Base-by-base conservation (phyloP, 23 tunicate species). In the Styela clava region DNA sequence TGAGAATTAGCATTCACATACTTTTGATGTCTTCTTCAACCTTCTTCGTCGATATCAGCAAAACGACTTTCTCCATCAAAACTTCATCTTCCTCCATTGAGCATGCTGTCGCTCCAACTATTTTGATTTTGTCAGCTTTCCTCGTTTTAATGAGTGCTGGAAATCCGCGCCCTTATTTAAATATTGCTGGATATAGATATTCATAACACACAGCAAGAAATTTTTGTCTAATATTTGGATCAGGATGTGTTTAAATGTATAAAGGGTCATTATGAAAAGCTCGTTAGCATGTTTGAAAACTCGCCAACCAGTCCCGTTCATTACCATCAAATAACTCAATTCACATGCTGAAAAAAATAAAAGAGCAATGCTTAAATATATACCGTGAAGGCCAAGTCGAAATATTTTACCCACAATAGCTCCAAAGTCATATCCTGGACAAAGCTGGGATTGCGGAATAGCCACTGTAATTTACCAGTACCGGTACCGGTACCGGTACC, bases 211-310 rank as follows among this genome's bases (percentile, higher is more conserved):
- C n/a, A 9, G 37, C 61, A 28, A 73, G 18, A 32, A 73, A 73
- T 51, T 22, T 16, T 31, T 22, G 78, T n/a, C 78, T 73, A 9
- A 28, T 73, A 12, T 73, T 51, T 9, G 78, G 78, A 33, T 73
- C 78, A 16, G 78, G 78, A 32, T 73, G 78, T 22, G 78, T 73
- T 23, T 16, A 73, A 12, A n/a, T 28, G 56, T 73, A 73, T 16
- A 30, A 73, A 7, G 51, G 51, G 51, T 73, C 78, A 16, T 73
- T 31, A n/a, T 73, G 78, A 73, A 73, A 73, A 23, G 51, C 27
- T 73, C 78, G 29, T 31, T 28, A 7, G 9, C 20, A 28, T 30
- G 32, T 51, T 32, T 73, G 21, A 31, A 73, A 73, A 51, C 37
- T 23, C 20, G 27, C 51, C 20, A 23, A 23, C 78, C 78, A 73